Conservation (phyloP, 2,888 invertebrate genomes). For the Asteroscopus sphinx region DNA sequence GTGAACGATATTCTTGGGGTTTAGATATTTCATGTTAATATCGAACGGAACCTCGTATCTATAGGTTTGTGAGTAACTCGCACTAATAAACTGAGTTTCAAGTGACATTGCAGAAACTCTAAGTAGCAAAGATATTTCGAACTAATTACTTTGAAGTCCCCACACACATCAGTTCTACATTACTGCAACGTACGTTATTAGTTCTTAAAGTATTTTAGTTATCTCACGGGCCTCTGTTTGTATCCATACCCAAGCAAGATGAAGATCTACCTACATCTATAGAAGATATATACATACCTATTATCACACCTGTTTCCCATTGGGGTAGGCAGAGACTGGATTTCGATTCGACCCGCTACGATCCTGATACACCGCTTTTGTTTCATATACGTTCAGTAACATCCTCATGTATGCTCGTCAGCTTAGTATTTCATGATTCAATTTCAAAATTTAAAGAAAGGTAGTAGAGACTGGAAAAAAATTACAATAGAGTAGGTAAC, state of each 20-base stretch:
- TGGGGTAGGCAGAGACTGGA: too few relatives aligned
- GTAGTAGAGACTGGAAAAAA: too few relatives aligned
- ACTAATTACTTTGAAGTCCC: conserved; percentile 33
- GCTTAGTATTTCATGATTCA: too few relatives aligned
- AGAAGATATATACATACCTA: too few relatives aligned
- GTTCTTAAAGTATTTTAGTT: conserved; percentile 22
- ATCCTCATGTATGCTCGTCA: too few relatives aligned
- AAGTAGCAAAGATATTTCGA: conserved; percentile 19
- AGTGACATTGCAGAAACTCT: conserved; percentile 29
- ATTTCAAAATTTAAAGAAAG: too few relatives aligned
- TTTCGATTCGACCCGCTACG: too few relatives aligned
- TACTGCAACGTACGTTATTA: conserved; percentile 22
- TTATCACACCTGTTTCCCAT: too few relatives aligned
- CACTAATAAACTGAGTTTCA: conserved; percentile 46
- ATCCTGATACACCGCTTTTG: too few relatives aligned
- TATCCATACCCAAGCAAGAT: neutral
- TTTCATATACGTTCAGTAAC: too few relatives aligned
- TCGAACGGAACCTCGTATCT: conserved; percentile 14
- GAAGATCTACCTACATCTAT: too few relatives aligned
- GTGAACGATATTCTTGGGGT: conserved; percentile 18
- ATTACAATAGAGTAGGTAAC: too few relatives aligned
- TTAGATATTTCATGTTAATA: conserved; percentile 25
- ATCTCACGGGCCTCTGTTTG: conserved; percentile 1
- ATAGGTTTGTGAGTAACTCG: conserved; percentile 3
- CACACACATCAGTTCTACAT: conserved; percentile 20